phyloP scores from a whole-genome alignment of 2,113 vertebrate species.

The Sebastes schlegelii region DNA sequence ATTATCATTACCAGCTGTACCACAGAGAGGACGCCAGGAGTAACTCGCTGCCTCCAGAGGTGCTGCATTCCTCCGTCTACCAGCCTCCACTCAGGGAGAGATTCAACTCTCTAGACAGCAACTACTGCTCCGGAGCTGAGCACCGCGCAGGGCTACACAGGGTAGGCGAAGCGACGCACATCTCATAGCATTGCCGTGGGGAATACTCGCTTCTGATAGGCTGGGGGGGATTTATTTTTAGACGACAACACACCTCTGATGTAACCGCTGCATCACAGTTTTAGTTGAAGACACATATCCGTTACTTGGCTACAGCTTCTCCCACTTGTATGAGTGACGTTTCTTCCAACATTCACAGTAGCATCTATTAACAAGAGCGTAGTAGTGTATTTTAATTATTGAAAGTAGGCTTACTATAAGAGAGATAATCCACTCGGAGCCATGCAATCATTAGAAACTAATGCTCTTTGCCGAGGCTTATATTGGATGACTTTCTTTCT shows the following conservation, averaged over 20 bases:
- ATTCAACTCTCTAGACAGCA: conserved; percentile 95
- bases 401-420: neutral
- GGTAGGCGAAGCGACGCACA: conserved; percentile 78
- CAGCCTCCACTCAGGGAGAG: conserved; percentile 93
- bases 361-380: neutral
- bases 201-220: neutral
- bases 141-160: conserved; percentile 90
- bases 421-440: conserved; percentile 23
- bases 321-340: neutral
- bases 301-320: neutral
- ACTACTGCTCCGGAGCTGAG: conserved; percentile 91
- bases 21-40: conserved; percentile 95
- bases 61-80: conserved; percentile 94
- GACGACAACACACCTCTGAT: neutral
- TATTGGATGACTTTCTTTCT: neutral
- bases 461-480: neutral
- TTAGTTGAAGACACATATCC: neutral
- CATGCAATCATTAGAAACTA: conserved; percentile 11
- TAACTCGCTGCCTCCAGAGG: conserved; percentile 96
- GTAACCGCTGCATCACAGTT: neutral
- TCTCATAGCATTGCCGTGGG: neutral
- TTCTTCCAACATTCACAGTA: neutral
- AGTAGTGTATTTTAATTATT: neutral
- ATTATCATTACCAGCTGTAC: conserved; percentile 84
- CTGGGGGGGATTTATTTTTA: neutral